These are phyloP conservation scores for Aporrectodea caliginosa DNA, from an alignment of 1,140 invertebrate species.

Conservation along the genomic window DNA sequence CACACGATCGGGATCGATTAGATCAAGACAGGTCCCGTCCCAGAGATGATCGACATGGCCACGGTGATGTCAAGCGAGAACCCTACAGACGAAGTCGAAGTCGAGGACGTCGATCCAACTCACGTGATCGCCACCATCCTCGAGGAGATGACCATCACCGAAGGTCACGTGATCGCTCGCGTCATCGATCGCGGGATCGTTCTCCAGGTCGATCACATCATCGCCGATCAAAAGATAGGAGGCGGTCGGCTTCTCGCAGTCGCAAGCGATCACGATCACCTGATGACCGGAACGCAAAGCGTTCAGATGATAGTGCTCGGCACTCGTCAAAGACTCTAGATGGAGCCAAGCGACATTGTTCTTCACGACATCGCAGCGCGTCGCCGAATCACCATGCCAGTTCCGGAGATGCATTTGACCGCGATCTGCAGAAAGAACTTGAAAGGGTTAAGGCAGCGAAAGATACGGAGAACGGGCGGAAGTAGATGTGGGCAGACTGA, in stretches of 20 bases:
- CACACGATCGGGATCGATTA: too few species aligned
- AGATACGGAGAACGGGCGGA: too few species aligned
- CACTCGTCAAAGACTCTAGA: too few species aligned
- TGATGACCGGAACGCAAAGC: not conserved
- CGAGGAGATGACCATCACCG: not conserved
- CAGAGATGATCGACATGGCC: too few species aligned
- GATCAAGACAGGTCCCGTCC: too few species aligned
- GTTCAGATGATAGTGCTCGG: too few species aligned
- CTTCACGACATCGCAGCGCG: too few species aligned
- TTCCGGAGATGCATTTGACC: slow-evolving; percentile 9
- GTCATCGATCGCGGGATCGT: slow-evolving; percentile 45
- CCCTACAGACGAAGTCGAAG: not conserved
- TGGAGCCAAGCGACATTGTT: too few species aligned
- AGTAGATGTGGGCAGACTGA: too few species aligned
- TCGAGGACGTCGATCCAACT: not conserved
- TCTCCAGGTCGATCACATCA: slow-evolving; percentile 55
- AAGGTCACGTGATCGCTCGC: not conserved
- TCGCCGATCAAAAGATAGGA: slow-evolving; percentile 37
- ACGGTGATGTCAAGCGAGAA: not conserved
- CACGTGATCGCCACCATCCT: not conserved
- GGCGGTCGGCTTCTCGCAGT: slow-evolving; percentile 3
- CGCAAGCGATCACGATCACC: not conserved
- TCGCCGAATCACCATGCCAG: too few species aligned
- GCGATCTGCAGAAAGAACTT: slow-evolving; percentile 19
- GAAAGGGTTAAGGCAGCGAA: slow-evolving; percentile 27